Conservation (phyloP, 2,797 vertebrate genomes). For the Sebastes hubbsi region DNA sequence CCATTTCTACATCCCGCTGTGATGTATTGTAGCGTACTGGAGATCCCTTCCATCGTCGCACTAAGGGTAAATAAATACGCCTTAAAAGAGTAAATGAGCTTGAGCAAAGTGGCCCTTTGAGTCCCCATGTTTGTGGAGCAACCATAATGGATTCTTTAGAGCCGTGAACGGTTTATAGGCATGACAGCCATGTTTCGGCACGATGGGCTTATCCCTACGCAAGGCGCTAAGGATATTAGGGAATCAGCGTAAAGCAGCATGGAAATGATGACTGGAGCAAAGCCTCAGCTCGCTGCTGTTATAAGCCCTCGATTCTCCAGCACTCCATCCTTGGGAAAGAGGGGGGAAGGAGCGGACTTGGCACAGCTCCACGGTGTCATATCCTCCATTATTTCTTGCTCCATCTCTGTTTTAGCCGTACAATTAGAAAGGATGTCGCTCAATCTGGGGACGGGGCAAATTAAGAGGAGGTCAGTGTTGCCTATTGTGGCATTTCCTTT, state of each 20-base stretch:
- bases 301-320: conserved; percentile 75
- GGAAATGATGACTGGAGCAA: conserved; percentile 85
- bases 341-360: conserved; percentile 56
- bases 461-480: conserved; percentile 52
- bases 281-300: conserved; percentile 76
- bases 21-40: conserved; percentile 36
- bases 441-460: conserved; percentile 50
- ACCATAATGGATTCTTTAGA: conserved; percentile 83
- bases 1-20: conserved; percentile 22
- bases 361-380: conserved; percentile 64
- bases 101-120: conserved; percentile 80
- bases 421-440: conserved; percentile 68
- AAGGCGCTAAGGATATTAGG: conserved; percentile 85
- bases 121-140: conserved; percentile 75
- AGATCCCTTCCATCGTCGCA: conserved; percentile 47
- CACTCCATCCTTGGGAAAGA: conserved; percentile 56
- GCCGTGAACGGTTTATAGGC: conserved; percentile 83
- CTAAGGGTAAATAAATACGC: conserved; percentile 73
- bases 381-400: conserved; percentile 69
- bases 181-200: conserved; percentile 81
- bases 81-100: conserved; percentile 78
- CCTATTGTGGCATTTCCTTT: conserved; percentile 49
- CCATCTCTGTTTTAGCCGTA: conserved; percentile 56
- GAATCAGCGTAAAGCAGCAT: conserved; percentile 84
- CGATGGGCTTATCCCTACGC: conserved; percentile 84